Evolutionary conservation across 2,113 vertebrate species (phyloP), one percentile per base, ranked within the genome.

Genomic region (Eulemur rufifrons): DNA sequence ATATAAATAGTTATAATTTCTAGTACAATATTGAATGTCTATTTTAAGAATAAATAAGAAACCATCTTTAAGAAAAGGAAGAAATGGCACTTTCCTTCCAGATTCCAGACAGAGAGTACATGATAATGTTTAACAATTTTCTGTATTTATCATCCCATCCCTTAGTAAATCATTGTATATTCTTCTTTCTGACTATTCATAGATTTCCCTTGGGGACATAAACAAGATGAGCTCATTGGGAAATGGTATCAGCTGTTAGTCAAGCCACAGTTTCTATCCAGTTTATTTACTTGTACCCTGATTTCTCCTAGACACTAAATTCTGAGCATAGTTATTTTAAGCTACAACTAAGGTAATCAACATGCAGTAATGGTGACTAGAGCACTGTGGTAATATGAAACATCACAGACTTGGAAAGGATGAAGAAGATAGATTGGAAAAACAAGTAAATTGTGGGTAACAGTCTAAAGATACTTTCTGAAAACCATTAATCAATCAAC

Each of bases 1-100:
- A 37, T 85, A 32, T 85, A 74, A 13, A 74, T 89, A 82, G 69
- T 56, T 69, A 54, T 74, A 92, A 77, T 52, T 56, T n/a, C 23
- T 27, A 89, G 47, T 74, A 6, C 6, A 92, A 76, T 92, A 61
- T 59, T 74, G 88, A 91, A 76, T 85, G 56, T 74, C 5, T 69
- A 34, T 54, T 94, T 93, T 94, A 64, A 87, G 50, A 87, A 74
- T 37, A 73, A 95, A 39, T 63, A 87, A 92, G 54, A 95, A 94
- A 69, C 7, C 9, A 59, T 77, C 73, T 80, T 85, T 34, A 94
- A 82, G 52, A 37, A 89, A 95, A 86, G 29, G 29, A 59, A 10
- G 61, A 89, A 87, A 78, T 37, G 21, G 21, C 37, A 45, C 2
- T 66, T n/a, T 78, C n/a, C 87, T 84, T 84, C 76, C 86, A 86